These are phyloP conservation scores for Porites cylindrica DNA, from an alignment of 92 coral and sea anemone genomes.

Conservation along the genomic window DNA sequence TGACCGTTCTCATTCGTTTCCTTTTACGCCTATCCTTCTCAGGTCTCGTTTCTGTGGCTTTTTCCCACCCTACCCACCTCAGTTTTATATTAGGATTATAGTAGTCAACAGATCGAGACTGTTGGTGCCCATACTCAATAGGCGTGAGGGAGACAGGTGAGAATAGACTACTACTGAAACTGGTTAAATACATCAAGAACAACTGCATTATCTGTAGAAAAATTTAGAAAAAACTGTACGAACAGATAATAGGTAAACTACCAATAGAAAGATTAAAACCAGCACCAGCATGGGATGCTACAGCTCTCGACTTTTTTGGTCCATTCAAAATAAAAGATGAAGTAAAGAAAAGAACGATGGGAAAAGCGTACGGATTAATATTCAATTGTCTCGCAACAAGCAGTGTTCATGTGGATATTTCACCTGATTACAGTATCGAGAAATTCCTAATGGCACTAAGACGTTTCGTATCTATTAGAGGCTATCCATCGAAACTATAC, in stretches of 20 bases:
- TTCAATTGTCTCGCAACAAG: conserved; percentile 31
- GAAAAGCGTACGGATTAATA: conserved; percentile 23
- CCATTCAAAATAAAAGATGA: conserved; percentile 49
- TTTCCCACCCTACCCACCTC: too few species aligned
- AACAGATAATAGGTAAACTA: conserved; percentile 49
- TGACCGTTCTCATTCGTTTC: too few species aligned
- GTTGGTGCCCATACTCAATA: too few species aligned
- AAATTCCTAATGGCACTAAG: conserved; percentile 31
- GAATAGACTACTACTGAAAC: conserved; percentile 1
- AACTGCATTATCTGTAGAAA: conserved; percentile 44
- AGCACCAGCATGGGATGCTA: conserved; percentile 46
- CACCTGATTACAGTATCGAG: conserved; percentile 37
- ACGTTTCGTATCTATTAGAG: conserved; percentile 42
- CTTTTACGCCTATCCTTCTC: too few species aligned
- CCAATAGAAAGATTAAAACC: conserved; percentile 60
- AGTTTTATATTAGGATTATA: too few species aligned
- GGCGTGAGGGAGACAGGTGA: too few species aligned
- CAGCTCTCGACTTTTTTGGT: conserved; percentile 55
- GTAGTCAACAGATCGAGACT: too few species aligned
- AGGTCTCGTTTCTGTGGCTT: too few species aligned
- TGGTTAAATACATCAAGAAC: conserved; percentile 39
- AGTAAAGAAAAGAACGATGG: conserved; percentile 18
- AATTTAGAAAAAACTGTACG: conserved; percentile 30
- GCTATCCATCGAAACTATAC: conserved; percentile 30
- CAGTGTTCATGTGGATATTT: conserved; percentile 31